Evolutionary conservation across 2,888 invertebrate genomes (phyloP).

Genomic region (Habroteleia sp.): DNA sequence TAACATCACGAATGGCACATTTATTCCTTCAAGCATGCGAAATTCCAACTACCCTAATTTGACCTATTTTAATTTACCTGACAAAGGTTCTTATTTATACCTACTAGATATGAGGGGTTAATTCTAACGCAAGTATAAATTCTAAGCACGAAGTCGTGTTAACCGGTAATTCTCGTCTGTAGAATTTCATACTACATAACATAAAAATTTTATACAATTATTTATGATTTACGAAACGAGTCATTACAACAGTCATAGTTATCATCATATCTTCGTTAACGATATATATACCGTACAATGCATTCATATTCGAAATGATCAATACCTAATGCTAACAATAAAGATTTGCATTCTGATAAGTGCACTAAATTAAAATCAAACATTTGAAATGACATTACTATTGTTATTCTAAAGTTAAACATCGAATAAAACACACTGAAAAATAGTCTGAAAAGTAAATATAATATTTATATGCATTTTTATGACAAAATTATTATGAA

Average conservation of each 20-base stretch:
- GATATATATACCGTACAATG: not conserved
- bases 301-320: no score
- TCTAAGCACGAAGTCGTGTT: slow-evolving; percentile 8
- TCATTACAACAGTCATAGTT: slow-evolving; percentile 2
- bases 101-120: slow-evolving; percentile 3
- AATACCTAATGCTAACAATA: slow-evolving; percentile 5
- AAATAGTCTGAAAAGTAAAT: slow-evolving; percentile 7
- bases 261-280: slow-evolving; percentile 1
- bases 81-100: slow-evolving; percentile 43
- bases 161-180: slow-evolving; percentile 8
- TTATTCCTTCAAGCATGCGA: not conserved
- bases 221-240: slow-evolving; percentile 5
- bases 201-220: not conserved
- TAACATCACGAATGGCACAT: not conserved
- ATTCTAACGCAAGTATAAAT: slow-evolving; percentile 34
- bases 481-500: slow-evolving; percentile 27
- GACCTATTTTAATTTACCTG: slow-evolving; percentile 43
- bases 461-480: not conserved
- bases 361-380: not conserved
- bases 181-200: not conserved
- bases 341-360: not conserved
- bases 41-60: slow-evolving; percentile 33
- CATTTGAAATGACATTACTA: not conserved
- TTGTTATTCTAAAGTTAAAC: slow-evolving; percentile 6
- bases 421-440: slow-evolving; percentile 8